Evolutionary conservation across 2,888 invertebrate species (phyloP).

Genomic region (Cheilosia impressa): DNA sequence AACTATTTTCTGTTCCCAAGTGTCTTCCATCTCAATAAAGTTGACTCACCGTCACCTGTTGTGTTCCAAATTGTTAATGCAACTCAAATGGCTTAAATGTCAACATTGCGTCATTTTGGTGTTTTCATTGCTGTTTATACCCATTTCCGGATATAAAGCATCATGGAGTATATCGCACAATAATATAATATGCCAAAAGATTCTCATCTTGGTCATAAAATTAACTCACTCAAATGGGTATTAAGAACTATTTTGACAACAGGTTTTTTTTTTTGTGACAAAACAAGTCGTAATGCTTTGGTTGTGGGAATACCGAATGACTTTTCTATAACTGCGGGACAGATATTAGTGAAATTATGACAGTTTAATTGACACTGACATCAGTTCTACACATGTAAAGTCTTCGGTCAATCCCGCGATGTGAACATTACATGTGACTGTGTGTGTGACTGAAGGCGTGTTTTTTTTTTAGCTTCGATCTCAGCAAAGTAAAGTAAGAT

Average conservation of each 20-base stretch:
- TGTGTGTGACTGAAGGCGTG: no score
- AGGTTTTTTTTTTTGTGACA: conserved; percentile 5
- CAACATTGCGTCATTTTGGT: conserved; percentile 26
- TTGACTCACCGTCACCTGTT: not conserved
- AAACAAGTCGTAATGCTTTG: conserved; percentile 12
- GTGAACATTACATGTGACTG: no score
- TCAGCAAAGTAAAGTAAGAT: no score
- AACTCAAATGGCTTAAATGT: conserved; percentile 2
- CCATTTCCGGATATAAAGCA: conserved; percentile 6
- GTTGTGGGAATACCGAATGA: conserved; percentile 18
- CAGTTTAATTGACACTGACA: not conserved
- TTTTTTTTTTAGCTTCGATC: no score
- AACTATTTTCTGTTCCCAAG: not conserved
- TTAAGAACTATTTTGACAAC: conserved; percentile 15
- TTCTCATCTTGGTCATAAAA: conserved; percentile 9
- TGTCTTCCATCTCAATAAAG: not conserved
- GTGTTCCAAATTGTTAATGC: not conserved
- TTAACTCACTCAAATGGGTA: not conserved
- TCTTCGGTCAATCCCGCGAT: no score
- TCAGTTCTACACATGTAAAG: not conserved
- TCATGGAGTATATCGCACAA: conserved; percentile 8
- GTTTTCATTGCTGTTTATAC: not conserved
- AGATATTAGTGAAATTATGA: no score
- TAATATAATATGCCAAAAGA: not conserved
- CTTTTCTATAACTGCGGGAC: not conserved